Conservation (phyloP, 2,113 vertebrate species). For the Laticauda colubrina region DNA sequence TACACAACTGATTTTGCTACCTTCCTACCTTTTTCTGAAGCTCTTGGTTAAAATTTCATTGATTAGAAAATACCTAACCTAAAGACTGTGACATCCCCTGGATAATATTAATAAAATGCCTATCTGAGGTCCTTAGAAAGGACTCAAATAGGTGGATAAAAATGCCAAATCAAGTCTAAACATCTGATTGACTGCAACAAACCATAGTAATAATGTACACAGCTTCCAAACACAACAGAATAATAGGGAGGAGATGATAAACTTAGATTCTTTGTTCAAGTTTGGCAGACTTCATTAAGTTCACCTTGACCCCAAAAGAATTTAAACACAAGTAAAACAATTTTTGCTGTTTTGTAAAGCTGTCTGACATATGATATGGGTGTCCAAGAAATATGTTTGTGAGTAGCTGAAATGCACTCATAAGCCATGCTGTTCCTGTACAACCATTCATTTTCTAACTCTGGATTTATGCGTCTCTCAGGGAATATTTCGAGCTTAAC, state of each 20-base stretch:
- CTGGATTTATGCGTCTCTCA: background rate
- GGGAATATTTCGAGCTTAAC: background rate
- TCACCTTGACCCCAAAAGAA: background rate
- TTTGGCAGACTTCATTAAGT: background rate
- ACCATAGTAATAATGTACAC: background rate
- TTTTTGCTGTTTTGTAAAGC: background rate
- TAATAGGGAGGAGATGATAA: background rate
- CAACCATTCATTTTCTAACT: background rate
- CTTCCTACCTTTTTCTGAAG: background rate
- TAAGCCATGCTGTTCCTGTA: background rate
- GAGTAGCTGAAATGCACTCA: background rate
- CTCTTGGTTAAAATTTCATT: background rate
- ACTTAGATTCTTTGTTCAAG: background rate
- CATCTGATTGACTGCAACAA: background rate
- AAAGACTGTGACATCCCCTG: background rate
- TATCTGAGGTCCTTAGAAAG: background rate
- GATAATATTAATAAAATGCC: background rate
- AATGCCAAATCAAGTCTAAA: background rate
- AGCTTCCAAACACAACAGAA: background rate
- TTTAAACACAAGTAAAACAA: background rate
- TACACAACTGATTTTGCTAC: background rate
- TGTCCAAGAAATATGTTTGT: background rate
- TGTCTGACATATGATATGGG: background rate
- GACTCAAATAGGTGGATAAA: background rate
- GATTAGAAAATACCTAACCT: background rate